phyloP scores from a whole-genome alignment of 1,140 invertebrate species.

The Probaryconus sp. region DNA sequence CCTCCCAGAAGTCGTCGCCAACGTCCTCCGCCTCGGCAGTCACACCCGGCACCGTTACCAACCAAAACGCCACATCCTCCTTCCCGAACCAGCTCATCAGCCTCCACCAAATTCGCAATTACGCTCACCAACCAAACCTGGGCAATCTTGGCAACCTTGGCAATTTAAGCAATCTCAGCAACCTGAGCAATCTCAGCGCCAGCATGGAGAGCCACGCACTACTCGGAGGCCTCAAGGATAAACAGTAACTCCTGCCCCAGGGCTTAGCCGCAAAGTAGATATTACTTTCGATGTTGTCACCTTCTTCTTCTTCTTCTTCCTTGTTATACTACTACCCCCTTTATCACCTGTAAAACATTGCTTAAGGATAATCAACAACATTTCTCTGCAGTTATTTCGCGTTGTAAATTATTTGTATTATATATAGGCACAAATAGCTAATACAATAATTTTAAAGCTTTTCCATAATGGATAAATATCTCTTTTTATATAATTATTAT shows the following conservation, averaged over 20 bases:
- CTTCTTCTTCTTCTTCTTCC: no score
- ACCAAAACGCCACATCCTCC: conserved; percentile 83
- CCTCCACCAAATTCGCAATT: conserved; percentile 97
- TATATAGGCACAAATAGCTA: no score
- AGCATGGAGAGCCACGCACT: conserved; percentile 75
- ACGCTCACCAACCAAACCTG: conserved; percentile 90
- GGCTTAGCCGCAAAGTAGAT: conserved; percentile 8
- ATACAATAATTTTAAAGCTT: no score
- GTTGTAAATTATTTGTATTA: no score
- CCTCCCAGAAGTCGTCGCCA: conserved; percentile 79
- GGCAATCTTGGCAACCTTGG: conserved; percentile 73
- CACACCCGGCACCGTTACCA: conserved; percentile 66
- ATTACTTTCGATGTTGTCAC: neutral
- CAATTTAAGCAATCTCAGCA: conserved; percentile 74
- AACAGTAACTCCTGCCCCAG: conserved; percentile 66
- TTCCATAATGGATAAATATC: no score
- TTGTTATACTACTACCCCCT: no score
- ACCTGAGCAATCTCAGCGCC: conserved; percentile 73
- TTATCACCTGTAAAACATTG: no score
- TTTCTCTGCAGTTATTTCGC: no score
- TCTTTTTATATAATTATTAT: no score
- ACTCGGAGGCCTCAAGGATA: conserved; percentile 74
- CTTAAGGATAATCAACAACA: no score
- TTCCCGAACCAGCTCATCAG: conserved; percentile 97
- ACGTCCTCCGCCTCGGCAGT: conserved; percentile 67